Evolutionary conservation across 1,140 invertebrate genomes (phyloP), one percentile per base, ranked within the genome.

Genomic region (Heliconius hermathena): DNA sequence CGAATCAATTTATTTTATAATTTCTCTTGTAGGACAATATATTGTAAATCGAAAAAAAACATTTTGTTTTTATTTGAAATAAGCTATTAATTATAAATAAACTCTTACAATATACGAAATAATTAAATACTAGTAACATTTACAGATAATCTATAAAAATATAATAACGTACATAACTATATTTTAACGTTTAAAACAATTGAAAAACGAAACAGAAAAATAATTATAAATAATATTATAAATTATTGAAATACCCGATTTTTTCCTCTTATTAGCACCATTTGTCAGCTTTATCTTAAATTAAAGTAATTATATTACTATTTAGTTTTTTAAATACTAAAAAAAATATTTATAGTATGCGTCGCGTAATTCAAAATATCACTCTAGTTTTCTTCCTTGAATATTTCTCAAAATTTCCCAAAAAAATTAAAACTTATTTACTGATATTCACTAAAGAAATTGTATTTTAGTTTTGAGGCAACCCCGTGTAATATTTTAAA

Each of bases 181-280:
- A 13, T 66, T 13, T 16, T 60, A 73, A 73, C 22, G 49, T 74
- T 70, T 60, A 38, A 66, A 73, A 71, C 9, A 66, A 66, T 41
- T 74, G 8, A 66, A 26, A n/a, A 66, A 66, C 26, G 29, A 66
- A 66, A 22, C 9, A 60, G 2, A 29, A 29, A 66, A 66, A 16
- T 60, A 66, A 66, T 66, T 29, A 66, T 29, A 66, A 66, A 66
- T 66, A 29, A 66, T 66, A 66, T 66, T 29, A 66, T 29, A 66
- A 66, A 66, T 66, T 66, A 66, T 66, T 66, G 60, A 38, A 81
- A 83, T 90, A 89, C 88, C 89, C 87, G 88, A 84, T 84, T 88
- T 77, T 57, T 78, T 85, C 84, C 87, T 81, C 49, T 81, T 77
- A 52, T 85, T 85, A 87, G 84, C 83, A 92, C 91, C 91, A 86